Conservation (phyloP, 2,888 invertebrate species). For the Anoplius nigerrimus region DNA sequence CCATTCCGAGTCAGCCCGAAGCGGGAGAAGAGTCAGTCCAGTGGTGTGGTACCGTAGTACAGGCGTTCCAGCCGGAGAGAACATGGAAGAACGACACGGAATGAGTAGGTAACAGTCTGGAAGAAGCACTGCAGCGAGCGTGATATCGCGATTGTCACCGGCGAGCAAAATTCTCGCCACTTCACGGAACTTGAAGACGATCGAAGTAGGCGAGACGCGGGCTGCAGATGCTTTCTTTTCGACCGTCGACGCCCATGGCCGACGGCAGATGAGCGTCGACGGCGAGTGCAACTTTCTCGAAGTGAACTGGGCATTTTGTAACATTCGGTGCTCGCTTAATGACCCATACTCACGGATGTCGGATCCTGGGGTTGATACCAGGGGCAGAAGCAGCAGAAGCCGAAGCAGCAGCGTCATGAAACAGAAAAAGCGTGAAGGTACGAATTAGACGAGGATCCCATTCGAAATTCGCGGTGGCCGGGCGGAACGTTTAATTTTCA, state of each 20-base stretch:
- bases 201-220: not conserved
- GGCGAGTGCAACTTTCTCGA: slow-evolving; percentile 11
- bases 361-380: slow-evolving; percentile 65
- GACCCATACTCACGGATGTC: slow-evolving; percentile 71
- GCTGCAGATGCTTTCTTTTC: slow-evolving; percentile 11
- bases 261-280: too few relatives aligned
- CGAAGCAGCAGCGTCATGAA: slow-evolving; percentile 39
- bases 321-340: slow-evolving; percentile 46
- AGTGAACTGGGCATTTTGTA: slow-evolving; percentile 39
- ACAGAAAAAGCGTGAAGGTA: slow-evolving; percentile 60
- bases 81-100: too few relatives aligned
- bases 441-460: slow-evolving; percentile 35
- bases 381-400: slow-evolving; percentile 53
- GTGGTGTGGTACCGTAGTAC: too few relatives aligned
- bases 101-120: too few relatives aligned
- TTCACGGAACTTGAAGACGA: too few relatives aligned
- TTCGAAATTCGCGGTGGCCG: slow-evolving; percentile 31
- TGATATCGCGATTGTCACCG: too few relatives aligned
- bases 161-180: too few relatives aligned
- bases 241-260: too few relatives aligned
- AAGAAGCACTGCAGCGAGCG: slow-evolving; percentile 32
- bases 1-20: too few relatives aligned
- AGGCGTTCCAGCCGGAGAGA: slow-evolving; percentile 1
- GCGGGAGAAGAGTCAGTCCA: slow-evolving; percentile 28
- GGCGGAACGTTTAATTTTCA: slow-evolving; percentile 62